Evolutionary conservation across 2,113 vertebrate species (phyloP), one percentile per base, ranked within the genome.

Genomic region (Melanocharis versteri): DNA sequence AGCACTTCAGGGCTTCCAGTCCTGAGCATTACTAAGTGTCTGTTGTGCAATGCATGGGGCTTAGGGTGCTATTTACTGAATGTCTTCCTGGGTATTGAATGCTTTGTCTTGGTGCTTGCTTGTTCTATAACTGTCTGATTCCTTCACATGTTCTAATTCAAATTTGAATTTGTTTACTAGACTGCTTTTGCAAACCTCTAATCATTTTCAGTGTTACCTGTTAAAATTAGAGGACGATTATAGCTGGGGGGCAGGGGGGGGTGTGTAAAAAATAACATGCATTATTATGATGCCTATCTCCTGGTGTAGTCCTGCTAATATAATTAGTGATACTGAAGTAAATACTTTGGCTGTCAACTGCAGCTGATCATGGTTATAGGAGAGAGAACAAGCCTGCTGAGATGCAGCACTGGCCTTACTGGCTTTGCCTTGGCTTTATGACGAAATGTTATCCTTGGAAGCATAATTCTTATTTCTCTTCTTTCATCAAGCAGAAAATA

Each of bases 401-500:
- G 31, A 6, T 70, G 18, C 26, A 54, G 15, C 23, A n/a, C 24
- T 2, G 9, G 51, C 39, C 39, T 93, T 47, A 30, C 50, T 51
- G 42, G 35, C 76, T 81, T 73, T 77, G 37, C 31, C 39, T 77
- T 88, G 62, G n/a, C 33, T 90, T 94, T 84, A 79, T 90, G 81
- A 80, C 1, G n/a, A 82, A 95, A 96, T 51, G 40, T 95, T 95
- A 78, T 62, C 91, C 48, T 93, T 21, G 26, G 75, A 83, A 84
- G 6, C 30, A 21, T 90, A 61, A 60, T 70, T 97, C 80, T 81
- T 61, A 87, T 71, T 96, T 95, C 33, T 87, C 26, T 48, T 48
- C 28, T 73, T 83, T 87, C n/a, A 51, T 95, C 77, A 97, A 92
- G 61, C n/a, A 90, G 80, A 93, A 95, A 84, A 75, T 85, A 96